Conservation (phyloP, 2,797 vertebrate genomes). For the Rhodeus uyekii region DNA sequence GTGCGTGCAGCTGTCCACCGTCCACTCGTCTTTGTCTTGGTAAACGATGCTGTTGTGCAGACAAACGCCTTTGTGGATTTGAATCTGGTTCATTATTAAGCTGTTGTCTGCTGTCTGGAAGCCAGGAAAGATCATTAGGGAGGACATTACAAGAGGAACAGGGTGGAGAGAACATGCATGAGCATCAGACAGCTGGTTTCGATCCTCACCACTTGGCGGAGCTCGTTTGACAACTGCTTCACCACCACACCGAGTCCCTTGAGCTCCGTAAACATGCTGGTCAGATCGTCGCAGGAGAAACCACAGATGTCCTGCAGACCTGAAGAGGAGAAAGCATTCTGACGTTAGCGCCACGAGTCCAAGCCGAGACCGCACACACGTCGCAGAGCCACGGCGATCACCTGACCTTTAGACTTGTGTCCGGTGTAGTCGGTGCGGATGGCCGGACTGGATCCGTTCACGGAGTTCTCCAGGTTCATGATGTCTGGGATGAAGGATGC, state of each 20-base stretch:
- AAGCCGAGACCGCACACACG: background rate
- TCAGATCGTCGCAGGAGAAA: constrained; percentile 93
- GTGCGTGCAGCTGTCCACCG: constrained; percentile 93
- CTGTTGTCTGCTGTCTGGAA: constrained; percentile 81
- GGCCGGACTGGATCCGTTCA: constrained; percentile 93
- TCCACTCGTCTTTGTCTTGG: constrained; percentile 91
- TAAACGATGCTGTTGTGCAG: constrained; percentile 88
- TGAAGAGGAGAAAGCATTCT: constrained; percentile 50
- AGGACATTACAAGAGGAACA: constrained; percentile 28
- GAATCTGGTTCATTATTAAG: constrained; percentile 72
- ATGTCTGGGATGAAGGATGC: constrained; percentile 81
- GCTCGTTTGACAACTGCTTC: constrained; percentile 84
- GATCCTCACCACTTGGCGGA: constrained; percentile 89
- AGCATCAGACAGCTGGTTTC: constrained; percentile 24
- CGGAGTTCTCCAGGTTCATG: constrained; percentile 89
- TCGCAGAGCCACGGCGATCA: background rate
- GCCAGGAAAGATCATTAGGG: constrained; percentile 1
- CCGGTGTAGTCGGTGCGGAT: constrained; percentile 92
- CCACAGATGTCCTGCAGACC: constrained; percentile 90
- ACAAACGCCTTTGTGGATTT: constrained; percentile 80
- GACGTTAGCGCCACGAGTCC: background rate
- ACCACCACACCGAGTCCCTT: constrained; percentile 89
- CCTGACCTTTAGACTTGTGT: constrained; percentile 89
- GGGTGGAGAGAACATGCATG: constrained; percentile 7
- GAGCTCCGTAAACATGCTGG: constrained; percentile 91